Evolutionary conservation across 2,113 vertebrate species (phyloP).

Genomic region (Carollia perspicillata): DNA sequence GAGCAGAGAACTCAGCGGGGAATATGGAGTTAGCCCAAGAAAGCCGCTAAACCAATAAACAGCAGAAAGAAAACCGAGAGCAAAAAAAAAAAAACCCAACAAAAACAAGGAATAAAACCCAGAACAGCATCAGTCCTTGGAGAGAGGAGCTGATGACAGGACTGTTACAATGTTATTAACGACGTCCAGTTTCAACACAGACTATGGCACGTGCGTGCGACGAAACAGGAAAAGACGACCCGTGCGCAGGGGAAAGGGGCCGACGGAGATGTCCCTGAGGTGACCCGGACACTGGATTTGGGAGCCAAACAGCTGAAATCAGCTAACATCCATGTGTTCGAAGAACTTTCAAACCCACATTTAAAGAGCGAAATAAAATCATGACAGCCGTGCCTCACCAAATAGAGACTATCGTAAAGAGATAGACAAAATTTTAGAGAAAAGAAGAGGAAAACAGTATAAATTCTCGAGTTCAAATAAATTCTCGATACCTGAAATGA

Average conservation of each 20-base stretch:
- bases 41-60: not conserved
- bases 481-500: rapidly evolving
- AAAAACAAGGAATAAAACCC: not conserved
- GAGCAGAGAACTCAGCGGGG: not conserved
- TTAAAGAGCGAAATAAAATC: not conserved
- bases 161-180: not conserved
- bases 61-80: not conserved
- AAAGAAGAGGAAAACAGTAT: not conserved
- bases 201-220: not conserved
- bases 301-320: not conserved
- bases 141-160: not conserved
- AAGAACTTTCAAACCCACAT: not conserved
- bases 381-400: not conserved
- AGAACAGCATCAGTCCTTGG: not conserved
- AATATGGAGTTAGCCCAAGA: not conserved
- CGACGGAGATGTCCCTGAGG: not conserved
- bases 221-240: not conserved
- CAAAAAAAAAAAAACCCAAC: not conserved
- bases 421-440: not conserved
- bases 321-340: not conserved
- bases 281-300: not conserved
- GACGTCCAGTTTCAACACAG: not conserved
- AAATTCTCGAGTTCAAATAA: not conserved
- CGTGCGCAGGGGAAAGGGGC: not conserved
- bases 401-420: not conserved